Base-by-base conservation (phyloP, 1,140 invertebrate species). In the Calephelis virginiensis region DNA sequence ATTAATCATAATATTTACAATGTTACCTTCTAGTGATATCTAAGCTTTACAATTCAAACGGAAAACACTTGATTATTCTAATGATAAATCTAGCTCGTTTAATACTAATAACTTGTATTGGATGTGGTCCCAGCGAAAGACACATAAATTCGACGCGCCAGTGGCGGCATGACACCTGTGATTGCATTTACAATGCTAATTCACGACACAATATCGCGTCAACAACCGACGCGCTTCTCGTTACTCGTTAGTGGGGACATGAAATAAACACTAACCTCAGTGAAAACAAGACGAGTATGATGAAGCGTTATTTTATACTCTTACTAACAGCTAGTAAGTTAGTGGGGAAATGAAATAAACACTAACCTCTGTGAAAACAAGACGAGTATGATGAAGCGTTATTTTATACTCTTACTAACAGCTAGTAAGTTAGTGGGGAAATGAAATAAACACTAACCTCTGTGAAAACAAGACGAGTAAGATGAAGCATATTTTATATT, bases 161-260 rank as follows among this genome's bases (percentile, higher is more conserved):
- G 80, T 85, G 83, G 76, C 81, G 76, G 80, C 67, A 77, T 86
- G 86, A 90, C 85, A 90, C 82, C 88, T 90, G 88, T 90, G 88
- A 90, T 90, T 89, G 86, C 88, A 90, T 90, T 88, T 90, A 88
- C 86, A 90, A 87, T 90, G 86, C 88, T 90, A 89, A 90, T 90
- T 86, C 84, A 81, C 75, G 77, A 77, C 78, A 77, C 80, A 82
- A 81, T 83, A 83, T 83, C 84, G 76, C 81, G 85, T 82, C 82
- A 87, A 72, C 80, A 75, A 71, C 72, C 72, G 77, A 69, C 75
- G 72, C 73, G 75, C 75, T 69, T 73, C 73, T 75, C 80, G 76
- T 80, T 80, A 49, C 46, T 63, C 49, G 49, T 63, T 63, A 63
- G 48, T 11, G 46, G 13, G 49, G 14, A 17, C 49, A 14, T 53